A percentile compares a stretch with the other conserved stretches of the same genome.
These are phyloP conservation scores for Dryomyza anilis DNA, from an alignment of 2,888 invertebrate genomes.

Conservation along the genomic window DNA sequence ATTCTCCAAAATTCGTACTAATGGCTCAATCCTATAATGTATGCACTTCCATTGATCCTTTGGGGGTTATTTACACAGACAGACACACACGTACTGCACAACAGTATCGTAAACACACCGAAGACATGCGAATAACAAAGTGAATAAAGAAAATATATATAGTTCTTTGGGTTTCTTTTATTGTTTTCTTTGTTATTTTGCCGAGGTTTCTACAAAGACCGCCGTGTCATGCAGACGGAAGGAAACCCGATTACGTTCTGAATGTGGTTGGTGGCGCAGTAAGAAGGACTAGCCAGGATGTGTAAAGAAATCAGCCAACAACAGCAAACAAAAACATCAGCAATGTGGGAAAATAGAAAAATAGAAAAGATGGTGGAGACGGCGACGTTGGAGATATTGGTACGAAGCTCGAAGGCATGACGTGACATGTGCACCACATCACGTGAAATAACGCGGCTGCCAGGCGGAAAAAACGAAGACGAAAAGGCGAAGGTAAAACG, in stretches of 20 bases:
- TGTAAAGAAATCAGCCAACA: background rate
- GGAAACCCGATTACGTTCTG: too few species aligned
- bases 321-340: background rate
- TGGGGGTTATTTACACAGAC: background rate
- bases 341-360: background rate
- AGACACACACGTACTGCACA: background rate
- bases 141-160: background rate
- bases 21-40: too few species aligned
- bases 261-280: too few species aligned
- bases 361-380: background rate
- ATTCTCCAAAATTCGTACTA: too few species aligned
- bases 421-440: constrained; percentile 13
- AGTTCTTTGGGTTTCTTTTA: background rate
- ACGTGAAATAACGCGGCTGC: constrained; percentile 3
- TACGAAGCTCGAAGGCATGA: background rate
- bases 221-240: too few species aligned
- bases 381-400: background rate
- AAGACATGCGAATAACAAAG: background rate
- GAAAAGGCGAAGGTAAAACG: background rate
- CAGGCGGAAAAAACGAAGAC: background rate
- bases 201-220: too few species aligned
- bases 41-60: too few species aligned
- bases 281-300: background rate
- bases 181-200: background rate
- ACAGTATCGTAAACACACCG: background rate